Evolutionary conservation across 2,888 invertebrate genomes (phyloP), one percentile per base, ranked within the genome.

Genomic region (Serrognathus titanus): DNA sequence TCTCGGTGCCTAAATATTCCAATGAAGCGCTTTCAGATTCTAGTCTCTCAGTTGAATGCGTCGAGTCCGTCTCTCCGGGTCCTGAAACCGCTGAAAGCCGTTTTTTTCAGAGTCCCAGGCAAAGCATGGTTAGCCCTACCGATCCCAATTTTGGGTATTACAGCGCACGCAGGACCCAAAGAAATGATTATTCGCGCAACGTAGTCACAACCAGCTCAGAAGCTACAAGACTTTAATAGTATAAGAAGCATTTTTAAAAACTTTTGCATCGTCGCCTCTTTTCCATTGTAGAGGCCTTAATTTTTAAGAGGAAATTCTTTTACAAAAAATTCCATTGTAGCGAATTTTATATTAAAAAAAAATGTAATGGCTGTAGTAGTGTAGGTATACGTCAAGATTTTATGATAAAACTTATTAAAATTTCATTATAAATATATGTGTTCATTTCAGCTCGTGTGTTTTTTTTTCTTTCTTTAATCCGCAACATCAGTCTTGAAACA

Each of bases 21-120:
- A 83, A 83, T 61, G 76, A 82, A 61, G 82, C 82, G 48, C 80
- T 85, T 1, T 82, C 86, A 0, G 89, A 90, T 68, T 85, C 85
- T 2, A 85, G 86, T 68, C 73, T 86, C 5, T 87, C 87, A 53
- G 90, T 89, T 71, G 90, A 90, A 58, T 90, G 89, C 69, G 79
- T 84, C 10, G 88, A 77, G 54, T 63, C 62, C 8, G 62, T 63
- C 12, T 68, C 70, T 6, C 69, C 74, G 31, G 68, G 69, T 5
- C 69, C 67, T 5, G 73, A 74, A 37, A 67, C 65, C 0, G 63
- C 63, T 3, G 75, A 75, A 55, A 66, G 61, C 1, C 65, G 76
- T 13, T 77, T 77, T 59, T 78, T 76, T 61, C 75, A 73, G 53
- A 75, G 72, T 64, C 73, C 75, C n/a, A 65, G 74, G 43, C 72